Evolutionary conservation across 2,797 vertebrate genomes (phyloP), one percentile per base, ranked within the genome.

Genomic region (Anniella stebbinsi): DNA sequence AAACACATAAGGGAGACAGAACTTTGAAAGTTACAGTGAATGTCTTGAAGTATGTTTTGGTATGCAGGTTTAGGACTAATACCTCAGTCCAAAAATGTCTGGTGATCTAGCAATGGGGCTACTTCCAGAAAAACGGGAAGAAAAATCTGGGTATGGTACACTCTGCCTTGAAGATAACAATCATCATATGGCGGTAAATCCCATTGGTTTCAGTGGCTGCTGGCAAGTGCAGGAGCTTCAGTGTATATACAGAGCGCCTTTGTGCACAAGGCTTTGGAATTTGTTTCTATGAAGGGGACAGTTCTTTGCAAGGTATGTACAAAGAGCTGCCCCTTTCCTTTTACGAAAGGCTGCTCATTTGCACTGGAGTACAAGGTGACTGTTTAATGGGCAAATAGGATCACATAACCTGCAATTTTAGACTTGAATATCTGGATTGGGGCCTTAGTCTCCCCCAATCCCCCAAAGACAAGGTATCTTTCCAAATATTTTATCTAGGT

Each of bases 21-120:
- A 96, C 76, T 92, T 75, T 90, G 92, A 51, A 93, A 17, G 30
- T 87, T 57, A n/a, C 75, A 28, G 69, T 87, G 80, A 89, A 93
- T 95, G 84, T 89, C 89, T 93, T 89, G 0, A 0, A 48, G 75
- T 89, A 90, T 90, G 0, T 82, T 88, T 88, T 73, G 81, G 75
- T 30, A 70, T 88, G 72, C 91, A 92, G 60, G 84, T 87, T 0
- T 0, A 86, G 70, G 94, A 94, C 92, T 88, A 88, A 88, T 90
- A 21, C 89, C 91, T 89, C 89, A 73, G 90, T 54, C 23, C n/a
- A 81, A 70, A 81, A 72, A n/a, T 78, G n/a, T 36, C 82, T 48
- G 69, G 28, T 75, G 10, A 10, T 70, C 70, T 82, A n/a, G 11
- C 38, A 78, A 76, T 45, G n/a, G 72, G 25, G 7, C 36, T 63